Evolutionary conservation across 2,797 vertebrate species (phyloP), one percentile per base, ranked within the genome.

Genomic region (Cirrhinus molitorella): DNA sequence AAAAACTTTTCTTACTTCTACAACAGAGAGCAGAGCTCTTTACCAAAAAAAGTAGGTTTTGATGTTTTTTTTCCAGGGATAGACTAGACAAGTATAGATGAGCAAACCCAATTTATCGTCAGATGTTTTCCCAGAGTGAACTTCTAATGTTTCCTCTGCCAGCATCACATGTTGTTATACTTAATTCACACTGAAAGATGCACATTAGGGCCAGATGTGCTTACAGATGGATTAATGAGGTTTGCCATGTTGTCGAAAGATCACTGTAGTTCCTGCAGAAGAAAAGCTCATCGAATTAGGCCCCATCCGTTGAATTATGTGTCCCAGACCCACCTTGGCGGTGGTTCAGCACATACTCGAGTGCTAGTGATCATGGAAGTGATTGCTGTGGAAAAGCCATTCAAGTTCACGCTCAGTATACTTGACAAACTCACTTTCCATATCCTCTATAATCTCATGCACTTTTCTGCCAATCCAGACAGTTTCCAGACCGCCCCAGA

Each of bases 221-320:
- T 45, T 70, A 31, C 53, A 37, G 51, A 71, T 47, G 74, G 65
- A 83, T 78, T 70, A 37, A 77, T 68, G 65, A 61, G 37, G 53
- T 77, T 83, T 78, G 81, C 81, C 73, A 83, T 78, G 81, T 70
- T 83, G 65, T 70, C 28, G 51, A 77, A 61, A 70, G 81, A 83
- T 70, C 65, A 37, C 19, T 77, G 40, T 71, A 19, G 53, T 47
- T 70, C 49, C 51, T 19, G 65, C 81, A 37, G 21, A 77, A 78
- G 40, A 83, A 83, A 83, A 77, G 11, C 19, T 53, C 75, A 25
- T 11, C 8, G 21, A 83, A 68, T 70, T 47, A 78, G 31, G 40
- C 37, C 51, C 81, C 81, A 78, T 77, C 28, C 16, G 21, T 55
- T 80, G 49, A 70, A 23, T 67, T 80, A 57, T 80, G 77, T 53